Evolutionary conservation across 1,140 invertebrate genomes (phyloP), one percentile per base, ranked within the genome.

Genomic region (Drosophila oshimai): DNA sequence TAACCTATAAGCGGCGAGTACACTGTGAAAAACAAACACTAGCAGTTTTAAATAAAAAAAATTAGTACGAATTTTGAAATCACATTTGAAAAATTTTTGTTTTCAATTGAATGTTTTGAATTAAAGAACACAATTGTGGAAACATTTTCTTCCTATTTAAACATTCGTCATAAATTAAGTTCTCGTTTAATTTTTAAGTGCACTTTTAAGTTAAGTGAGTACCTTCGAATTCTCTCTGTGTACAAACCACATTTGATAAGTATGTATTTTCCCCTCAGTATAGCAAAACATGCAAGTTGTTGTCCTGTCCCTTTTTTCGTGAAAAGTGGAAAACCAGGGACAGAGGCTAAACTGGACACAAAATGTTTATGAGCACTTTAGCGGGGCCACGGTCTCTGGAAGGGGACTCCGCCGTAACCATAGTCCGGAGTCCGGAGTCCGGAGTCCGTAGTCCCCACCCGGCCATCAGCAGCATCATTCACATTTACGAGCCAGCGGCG

Each of bases 281-380:
- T 18, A 29, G 31, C 9, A 3, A 26, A 17, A 57, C 29, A 55
- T 51, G 45, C 31, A 24, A 36, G 33, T 28, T 55, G 17, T 17
- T 15, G 18, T 41, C 15, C 13, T 6, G 3, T 37, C 15, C 2
- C 17, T 22, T 13, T 47, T 24, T 12, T 31, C 22, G 34, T 20
- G 22, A 13, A 28, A 6, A 24, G n/a, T 5, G 22, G 24, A 7
- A 15, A 15, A 17, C 18, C n/a, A 10, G 28, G 42, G 33, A 41
- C 44, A 50, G 36, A 26, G 39, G 31, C 51, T 33, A 42, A 49
- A 49, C 53, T 73, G 69, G 36, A 69, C 79, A 70, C 73, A 62
- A 75, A 79, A 86, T 84, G 80, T 84, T 84, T 84, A 84, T 84
- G 79, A 65, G 71, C 75, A 84, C 80, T 84, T 84, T 79, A 79